Percentiles rank a stretch among this genome's conserved stretches.
phyloP scores from a whole-genome alignment of 2,113 vertebrate genomes.

The Eulemur macaco region DNA sequence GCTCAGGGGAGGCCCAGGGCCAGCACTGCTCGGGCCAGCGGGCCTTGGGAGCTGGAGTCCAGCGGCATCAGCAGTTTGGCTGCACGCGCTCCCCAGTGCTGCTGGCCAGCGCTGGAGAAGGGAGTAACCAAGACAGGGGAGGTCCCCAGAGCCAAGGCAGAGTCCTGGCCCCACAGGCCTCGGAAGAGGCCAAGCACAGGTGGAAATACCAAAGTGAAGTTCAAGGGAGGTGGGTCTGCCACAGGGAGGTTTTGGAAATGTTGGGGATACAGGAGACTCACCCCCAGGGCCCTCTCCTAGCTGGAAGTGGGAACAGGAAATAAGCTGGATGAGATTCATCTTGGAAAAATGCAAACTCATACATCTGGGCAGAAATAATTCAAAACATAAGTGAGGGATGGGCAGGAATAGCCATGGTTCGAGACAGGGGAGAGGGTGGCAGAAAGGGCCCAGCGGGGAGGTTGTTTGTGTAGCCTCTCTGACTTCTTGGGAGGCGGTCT shows the following conservation, averaged over 20 bases:
- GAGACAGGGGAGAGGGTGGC: background rate
- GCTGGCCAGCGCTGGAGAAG: background rate
- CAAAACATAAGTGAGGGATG: background rate
- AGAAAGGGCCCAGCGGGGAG: background rate
- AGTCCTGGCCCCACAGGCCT: background rate
- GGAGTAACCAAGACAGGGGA: background rate
- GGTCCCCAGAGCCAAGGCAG: background rate
- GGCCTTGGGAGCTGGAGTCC: background rate
- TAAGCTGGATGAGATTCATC: background rate
- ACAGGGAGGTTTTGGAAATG: background rate
- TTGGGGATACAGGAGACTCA: background rate
- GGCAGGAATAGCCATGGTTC: background rate
- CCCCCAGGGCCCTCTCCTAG: background rate
- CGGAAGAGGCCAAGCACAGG: background rate
- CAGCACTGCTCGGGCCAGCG: background rate
- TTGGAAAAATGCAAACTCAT: conserved; percentile 53
- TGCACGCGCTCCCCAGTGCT: background rate
- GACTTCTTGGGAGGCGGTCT: background rate
- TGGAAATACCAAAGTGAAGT: background rate
- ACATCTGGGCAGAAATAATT: background rate
- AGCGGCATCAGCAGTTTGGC: background rate
- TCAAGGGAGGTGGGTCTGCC: background rate
- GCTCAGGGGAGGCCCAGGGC: background rate
- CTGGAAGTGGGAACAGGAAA: conserved; percentile 34
- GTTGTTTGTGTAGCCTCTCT: background rate